Percentiles rank a stretch among this genome's conserved stretches.
Evolutionary conservation across 1,140 invertebrate genomes (phyloP).

Genomic region (Rhyacophila brunnea): DNA sequence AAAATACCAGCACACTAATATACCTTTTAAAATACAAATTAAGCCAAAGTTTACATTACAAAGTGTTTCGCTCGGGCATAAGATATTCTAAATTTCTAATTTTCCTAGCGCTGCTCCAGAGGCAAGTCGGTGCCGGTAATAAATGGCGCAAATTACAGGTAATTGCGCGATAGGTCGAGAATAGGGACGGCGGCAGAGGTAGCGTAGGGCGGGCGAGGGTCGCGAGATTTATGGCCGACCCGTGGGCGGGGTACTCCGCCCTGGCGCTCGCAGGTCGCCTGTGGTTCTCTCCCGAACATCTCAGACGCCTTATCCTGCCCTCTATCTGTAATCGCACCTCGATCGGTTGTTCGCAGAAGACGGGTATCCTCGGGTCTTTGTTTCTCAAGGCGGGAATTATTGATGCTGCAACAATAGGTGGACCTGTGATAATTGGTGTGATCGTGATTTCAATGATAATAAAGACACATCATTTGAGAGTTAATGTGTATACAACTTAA

Average conservation of each 20-base stretch:
- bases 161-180: slow-evolving; percentile 25
- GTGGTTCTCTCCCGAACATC: too few relatives aligned
- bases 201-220: slow-evolving; percentile 1
- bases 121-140: slow-evolving; percentile 23
- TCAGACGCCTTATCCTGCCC: too few relatives aligned
- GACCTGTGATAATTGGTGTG: too few relatives aligned
- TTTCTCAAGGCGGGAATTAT: not conserved
- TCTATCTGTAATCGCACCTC: too few relatives aligned
- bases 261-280: too few relatives aligned
- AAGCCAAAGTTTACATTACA: not conserved
- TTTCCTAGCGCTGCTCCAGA: not conserved
- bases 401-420: not conserved
- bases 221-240: slow-evolving; percentile 21
- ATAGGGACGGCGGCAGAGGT: not conserved
- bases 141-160: slow-evolving; percentile 32
- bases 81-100: slow-evolving; percentile 25
- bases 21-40: not conserved
- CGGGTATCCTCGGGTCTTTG: too few relatives aligned
- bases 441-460: too few relatives aligned
- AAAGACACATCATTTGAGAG: too few relatives aligned
- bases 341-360: too few relatives aligned
- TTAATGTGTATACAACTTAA: too few relatives aligned
- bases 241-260: not conserved
- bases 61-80: slow-evolving; percentile 2
- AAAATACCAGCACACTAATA: not conserved